Conservation (phyloP, 2,797 vertebrate species). For the Remorina albescens region DNA sequence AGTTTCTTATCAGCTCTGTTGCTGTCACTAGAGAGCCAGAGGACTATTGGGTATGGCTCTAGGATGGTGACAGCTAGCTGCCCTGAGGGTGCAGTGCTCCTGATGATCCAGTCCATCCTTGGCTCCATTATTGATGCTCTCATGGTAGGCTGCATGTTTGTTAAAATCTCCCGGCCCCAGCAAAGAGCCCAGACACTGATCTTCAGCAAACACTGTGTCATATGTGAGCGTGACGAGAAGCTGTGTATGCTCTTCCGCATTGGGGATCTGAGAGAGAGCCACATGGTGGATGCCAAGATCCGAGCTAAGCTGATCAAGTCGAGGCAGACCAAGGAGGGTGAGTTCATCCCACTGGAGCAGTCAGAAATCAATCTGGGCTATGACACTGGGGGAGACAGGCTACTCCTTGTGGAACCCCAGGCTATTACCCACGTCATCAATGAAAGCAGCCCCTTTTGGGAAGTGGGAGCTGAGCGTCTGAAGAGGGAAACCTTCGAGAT, state of each 20-base stretch:
- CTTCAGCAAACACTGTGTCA: slow-evolving; percentile 87
- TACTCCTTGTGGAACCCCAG: slow-evolving; percentile 89
- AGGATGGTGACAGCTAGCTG: slow-evolving; percentile 88
- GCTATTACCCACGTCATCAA: slow-evolving; percentile 87
- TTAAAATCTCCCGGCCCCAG: slow-evolving; percentile 90
- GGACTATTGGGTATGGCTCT: slow-evolving; percentile 89
- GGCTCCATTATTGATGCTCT: slow-evolving; percentile 90
- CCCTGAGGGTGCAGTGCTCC: slow-evolving; percentile 81
- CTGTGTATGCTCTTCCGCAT: slow-evolving; percentile 89
- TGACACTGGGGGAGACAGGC: slow-evolving; percentile 85
- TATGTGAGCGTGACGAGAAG: slow-evolving; percentile 84
- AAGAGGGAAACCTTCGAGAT: slow-evolving; percentile 86
- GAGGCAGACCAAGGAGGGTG: slow-evolving; percentile 87
- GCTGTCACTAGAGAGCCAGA: slow-evolving; percentile 88
- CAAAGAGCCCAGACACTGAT: slow-evolving; percentile 89
- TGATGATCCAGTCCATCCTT: slow-evolving; percentile 88
- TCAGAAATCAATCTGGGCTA: slow-evolving; percentile 89
- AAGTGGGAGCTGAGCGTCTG: slow-evolving; percentile 78
- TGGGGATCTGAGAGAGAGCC: slow-evolving; percentile 87
- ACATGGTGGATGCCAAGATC: slow-evolving; percentile 91
- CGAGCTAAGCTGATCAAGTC: slow-evolving; percentile 89
- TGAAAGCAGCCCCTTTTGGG: slow-evolving; percentile 87
- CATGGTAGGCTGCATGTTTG: slow-evolving; percentile 92
- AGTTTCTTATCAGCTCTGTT: slow-evolving; percentile 87
- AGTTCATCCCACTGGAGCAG: slow-evolving; percentile 90